Evolutionary conservation across 2,888 invertebrate species (phyloP).

Genomic region (Callyntrura guangdongensis): DNA sequence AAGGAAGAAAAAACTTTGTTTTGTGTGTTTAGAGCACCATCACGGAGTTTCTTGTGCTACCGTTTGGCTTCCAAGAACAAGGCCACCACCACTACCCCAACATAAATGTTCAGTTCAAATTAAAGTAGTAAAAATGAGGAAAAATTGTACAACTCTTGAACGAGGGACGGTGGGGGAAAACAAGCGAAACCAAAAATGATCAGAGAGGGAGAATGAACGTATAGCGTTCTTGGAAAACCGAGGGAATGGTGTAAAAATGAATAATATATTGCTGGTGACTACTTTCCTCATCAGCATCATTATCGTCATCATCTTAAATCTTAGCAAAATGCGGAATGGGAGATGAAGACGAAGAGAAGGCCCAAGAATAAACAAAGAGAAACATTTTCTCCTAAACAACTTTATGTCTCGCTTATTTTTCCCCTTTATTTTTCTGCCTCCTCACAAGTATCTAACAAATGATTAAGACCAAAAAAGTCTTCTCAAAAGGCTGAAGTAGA

Average conservation of each 20-base stretch:
- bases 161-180: no score
- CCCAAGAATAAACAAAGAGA: conserved; percentile 1
- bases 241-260: conserved; percentile 46
- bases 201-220: not conserved
- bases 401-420: conserved; percentile 27
- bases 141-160: not conserved
- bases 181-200: not conserved
- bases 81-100: not conserved
- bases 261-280: conserved; percentile 31
- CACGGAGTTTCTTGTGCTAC: conserved; percentile 21
- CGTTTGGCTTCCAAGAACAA: not conserved
- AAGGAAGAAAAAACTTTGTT: conserved; percentile 27
- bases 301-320: conserved; percentile 35
- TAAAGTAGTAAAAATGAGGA: conserved; percentile 41
- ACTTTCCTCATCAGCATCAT: conserved; percentile 51
- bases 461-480: conserved; percentile 18
- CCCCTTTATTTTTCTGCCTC: not conserved
- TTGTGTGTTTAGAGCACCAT: not conserved
- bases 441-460: not conserved
- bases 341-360: not conserved
- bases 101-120: conserved; percentile 21
- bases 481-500: not conserved
- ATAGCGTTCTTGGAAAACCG: not conserved
- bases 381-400: conserved; percentile 13
- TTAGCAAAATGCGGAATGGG: not conserved